phyloP scores from a whole-genome alignment of 1,140 invertebrate genomes.

The Hyposmocoma kahamanoa region DNA sequence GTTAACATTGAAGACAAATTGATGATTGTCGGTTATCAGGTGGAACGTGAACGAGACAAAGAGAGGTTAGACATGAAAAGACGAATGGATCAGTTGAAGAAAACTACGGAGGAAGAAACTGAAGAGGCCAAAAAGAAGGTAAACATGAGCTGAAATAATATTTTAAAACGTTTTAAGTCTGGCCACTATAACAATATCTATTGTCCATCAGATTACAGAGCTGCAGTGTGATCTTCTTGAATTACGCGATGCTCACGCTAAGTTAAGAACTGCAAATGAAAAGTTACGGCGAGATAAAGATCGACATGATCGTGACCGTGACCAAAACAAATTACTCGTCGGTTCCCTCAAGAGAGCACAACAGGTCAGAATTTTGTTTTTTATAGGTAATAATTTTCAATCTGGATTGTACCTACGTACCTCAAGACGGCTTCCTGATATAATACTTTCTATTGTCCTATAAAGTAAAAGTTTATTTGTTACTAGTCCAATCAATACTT shows the following conservation, averaged over 20 bases:
- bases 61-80: conserved; percentile 90
- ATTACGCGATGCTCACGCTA: conserved; percentile 91
- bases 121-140: conserved; percentile 91
- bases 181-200: background rate
- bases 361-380: no score
- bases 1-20: background rate
- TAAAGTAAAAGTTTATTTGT: no score
- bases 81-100: conserved; percentile 88
- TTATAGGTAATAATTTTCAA: no score
- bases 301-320: conserved; percentile 87
- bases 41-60: conserved; percentile 91
- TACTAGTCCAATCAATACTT: no score
- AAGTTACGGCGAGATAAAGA: conserved; percentile 91
- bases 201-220: conserved; percentile 73
- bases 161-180: background rate
- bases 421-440: no score
- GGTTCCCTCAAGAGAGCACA: conserved; percentile 63
- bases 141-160: no score
- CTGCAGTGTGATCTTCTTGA: conserved; percentile 91
- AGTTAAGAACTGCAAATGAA: conserved; percentile 93
- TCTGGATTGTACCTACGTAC: no score
- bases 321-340: conserved; percentile 77
- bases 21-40: conserved; percentile 62
- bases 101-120: conserved; percentile 89
- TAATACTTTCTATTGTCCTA: no score